These are phyloP conservation scores for Hydrotaea diabolus DNA, from an alignment of 2,888 invertebrate genomes.

Conservation along the genomic window DNA sequence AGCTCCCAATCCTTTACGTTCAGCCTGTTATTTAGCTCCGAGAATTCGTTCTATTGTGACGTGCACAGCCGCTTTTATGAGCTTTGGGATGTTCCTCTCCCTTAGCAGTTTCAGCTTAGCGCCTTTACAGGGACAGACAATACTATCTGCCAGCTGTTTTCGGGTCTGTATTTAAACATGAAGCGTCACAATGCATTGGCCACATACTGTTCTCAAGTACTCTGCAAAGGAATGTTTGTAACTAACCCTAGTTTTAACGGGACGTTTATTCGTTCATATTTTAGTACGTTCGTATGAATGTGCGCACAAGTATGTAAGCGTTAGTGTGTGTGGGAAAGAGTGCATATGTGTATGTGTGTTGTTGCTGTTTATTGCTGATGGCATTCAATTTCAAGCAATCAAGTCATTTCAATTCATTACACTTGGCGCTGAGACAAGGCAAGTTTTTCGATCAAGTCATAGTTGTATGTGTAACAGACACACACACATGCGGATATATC, in stretches of 20 bases:
- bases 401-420: slow-evolving; percentile 68
- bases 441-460: slow-evolving; percentile 43
- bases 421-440: slow-evolving; percentile 63
- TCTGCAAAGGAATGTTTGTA: background rate
- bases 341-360: no score
- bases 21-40: no score
- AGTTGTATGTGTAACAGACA: background rate
- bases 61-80: no score
- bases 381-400: slow-evolving; percentile 67
- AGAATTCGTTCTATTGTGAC: no score
- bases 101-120: no score
- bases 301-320: no score
- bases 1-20: no score
- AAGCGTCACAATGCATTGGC: background rate
- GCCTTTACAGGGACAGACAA: no score
- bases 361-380: slow-evolving; percentile 46
- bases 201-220: background rate
- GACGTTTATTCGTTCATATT: background rate
- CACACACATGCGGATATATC: background rate
- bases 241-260: background rate
- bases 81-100: no score
- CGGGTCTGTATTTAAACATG: no score
- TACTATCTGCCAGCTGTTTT: no score
- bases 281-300: background rate
- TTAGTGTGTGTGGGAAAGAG: no score